These are phyloP conservation scores for Axis porcinus DNA, from an alignment of 2,113 vertebrate genomes.

Conservation along the genomic window DNA sequence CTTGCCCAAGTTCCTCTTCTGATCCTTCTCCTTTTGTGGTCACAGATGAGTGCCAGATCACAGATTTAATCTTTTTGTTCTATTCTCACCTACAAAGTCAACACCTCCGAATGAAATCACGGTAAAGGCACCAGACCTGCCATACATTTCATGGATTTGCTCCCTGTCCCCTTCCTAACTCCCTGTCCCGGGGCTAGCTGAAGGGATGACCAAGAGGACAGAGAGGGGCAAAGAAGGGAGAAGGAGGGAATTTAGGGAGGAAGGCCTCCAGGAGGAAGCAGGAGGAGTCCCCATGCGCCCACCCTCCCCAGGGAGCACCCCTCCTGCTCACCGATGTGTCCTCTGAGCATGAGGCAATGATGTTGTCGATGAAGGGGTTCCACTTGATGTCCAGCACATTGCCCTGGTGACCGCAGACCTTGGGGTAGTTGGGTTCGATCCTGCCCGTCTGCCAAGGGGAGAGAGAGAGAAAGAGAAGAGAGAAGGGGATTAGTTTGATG, in stretches of 20 bases:
- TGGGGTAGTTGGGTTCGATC: slow-evolving; percentile 94
- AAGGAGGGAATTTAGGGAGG: not conserved
- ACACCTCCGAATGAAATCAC: not conserved
- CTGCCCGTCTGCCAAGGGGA: slow-evolving; percentile 83
- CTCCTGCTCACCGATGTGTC: slow-evolving; percentile 91
- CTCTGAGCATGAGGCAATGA: slow-evolving; percentile 97
- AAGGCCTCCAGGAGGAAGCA: not conserved
- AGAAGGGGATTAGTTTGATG: not conserved
- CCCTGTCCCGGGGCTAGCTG: not conserved
- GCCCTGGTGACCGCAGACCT: slow-evolving; percentile 96
- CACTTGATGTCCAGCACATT: slow-evolving; percentile 99
- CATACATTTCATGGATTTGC: no score
- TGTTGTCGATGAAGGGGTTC: slow-evolving; percentile 99
- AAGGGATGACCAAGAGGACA: no score
- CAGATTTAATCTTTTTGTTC: not conserved
- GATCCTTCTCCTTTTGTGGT: not conserved
- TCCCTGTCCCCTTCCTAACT: not conserved
- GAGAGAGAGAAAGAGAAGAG: not conserved
- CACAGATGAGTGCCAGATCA: not conserved
- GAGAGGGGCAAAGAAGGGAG: not conserved
- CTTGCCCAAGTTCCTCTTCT: no score
- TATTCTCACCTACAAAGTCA: slow-evolving; percentile 3
- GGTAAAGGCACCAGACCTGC: not conserved
- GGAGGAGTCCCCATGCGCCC: not conserved
- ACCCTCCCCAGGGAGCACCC: fast-evolving